These are phyloP conservation scores for Caenorhabditis becei DNA, from an alignment of 2,888 invertebrate species.

Conservation along the genomic window DNA sequence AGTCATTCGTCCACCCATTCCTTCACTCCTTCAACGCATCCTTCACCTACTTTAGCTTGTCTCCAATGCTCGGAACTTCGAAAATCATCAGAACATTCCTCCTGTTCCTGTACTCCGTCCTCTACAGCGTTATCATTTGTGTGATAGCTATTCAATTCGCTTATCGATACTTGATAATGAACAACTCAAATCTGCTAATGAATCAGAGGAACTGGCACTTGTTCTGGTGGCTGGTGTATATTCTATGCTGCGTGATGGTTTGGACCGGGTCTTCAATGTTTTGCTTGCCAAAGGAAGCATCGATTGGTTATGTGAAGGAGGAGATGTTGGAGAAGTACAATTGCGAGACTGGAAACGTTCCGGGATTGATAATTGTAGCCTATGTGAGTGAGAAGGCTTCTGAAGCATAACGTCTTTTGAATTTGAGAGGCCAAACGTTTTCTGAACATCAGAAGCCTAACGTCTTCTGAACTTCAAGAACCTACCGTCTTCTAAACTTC, in stretches of 20 bases:
- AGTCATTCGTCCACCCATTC: background rate
- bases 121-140: background rate
- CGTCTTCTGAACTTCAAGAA: too few relatives aligned
- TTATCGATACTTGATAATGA: background rate
- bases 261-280: background rate
- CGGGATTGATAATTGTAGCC: background rate
- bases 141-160: background rate
- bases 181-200: background rate
- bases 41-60: background rate
- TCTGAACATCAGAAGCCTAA: background rate
- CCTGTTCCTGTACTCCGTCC: background rate
- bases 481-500: too few relatives aligned
- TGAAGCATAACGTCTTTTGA: too few relatives aligned
- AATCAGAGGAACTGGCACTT: too few relatives aligned
- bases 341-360: background rate
- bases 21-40: constrained; percentile 13
- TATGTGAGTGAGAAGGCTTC: background rate
- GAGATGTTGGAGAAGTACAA: background rate
- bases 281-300: background rate
- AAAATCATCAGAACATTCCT: background rate
- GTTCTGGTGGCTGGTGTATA: background rate
- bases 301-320: background rate
- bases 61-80: background rate
- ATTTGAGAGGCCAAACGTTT: background rate
- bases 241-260: background rate